phyloP scores from a whole-genome alignment of 2,888 invertebrate species.

The Leptopilina myrica region DNA sequence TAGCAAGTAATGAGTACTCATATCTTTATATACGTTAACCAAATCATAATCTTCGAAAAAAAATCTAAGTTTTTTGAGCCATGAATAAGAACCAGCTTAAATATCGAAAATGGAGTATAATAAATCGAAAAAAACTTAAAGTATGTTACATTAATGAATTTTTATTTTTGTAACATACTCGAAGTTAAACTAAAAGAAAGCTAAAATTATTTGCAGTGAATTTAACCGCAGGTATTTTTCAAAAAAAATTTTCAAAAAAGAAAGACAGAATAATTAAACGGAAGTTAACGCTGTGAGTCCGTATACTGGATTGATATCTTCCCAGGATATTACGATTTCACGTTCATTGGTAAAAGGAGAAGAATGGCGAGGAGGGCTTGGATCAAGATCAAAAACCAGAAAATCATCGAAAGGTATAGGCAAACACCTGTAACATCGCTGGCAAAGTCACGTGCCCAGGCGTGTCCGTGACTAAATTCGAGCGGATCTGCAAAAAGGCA shows the following conservation, averaged over 20 bases:
- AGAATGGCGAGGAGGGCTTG: constrained; percentile 41
- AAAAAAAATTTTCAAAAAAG: not conserved
- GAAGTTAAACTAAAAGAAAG: no score
- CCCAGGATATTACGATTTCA: constrained; percentile 66
- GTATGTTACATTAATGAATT: no score
- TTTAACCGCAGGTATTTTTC: not conserved
- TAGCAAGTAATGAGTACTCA: no score
- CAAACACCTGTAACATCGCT: constrained; percentile 71
- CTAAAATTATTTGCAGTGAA: not conserved
- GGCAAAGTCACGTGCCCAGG: constrained; percentile 71
- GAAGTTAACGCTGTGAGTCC: constrained; percentile 5
- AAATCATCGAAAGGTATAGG: constrained; percentile 56
- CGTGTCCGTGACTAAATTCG: constrained; percentile 71
- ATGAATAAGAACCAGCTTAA: no score
- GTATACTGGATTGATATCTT: constrained; percentile 48
- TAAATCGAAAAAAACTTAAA: no score
- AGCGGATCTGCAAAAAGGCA: constrained; percentile 66
- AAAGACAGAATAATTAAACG: constrained; percentile 23
- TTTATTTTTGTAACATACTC: no score
- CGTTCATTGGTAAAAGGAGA: constrained; percentile 56
- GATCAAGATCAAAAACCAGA: constrained; percentile 53
- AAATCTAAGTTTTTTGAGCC: no score
- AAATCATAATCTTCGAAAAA: no score
- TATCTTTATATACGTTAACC: no score
- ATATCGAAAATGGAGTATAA: no score